These are phyloP conservation scores for Mionectes olivaceus DNA, from an alignment of 2,797 vertebrate species.

Conservation along the genomic window DNA sequence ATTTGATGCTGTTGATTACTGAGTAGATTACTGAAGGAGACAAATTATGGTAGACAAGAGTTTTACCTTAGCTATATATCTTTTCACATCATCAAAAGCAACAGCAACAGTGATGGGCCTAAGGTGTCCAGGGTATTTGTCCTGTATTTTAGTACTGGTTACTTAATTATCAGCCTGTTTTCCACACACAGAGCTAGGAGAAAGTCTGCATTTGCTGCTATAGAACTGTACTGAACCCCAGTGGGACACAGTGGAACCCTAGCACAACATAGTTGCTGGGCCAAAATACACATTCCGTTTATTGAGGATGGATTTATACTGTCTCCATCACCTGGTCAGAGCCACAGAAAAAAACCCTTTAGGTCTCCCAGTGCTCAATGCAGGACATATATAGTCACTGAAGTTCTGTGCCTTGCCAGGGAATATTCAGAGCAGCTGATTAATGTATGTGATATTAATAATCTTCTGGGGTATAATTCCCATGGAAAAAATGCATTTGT, in stretches of 20 bases:
- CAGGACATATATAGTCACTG: not conserved
- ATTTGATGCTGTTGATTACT: not conserved
- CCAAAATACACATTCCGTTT: not conserved
- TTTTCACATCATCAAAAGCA: not conserved
- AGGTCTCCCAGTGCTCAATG: not conserved
- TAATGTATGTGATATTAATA: not conserved
- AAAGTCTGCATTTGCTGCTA: not conserved
- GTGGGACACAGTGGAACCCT: not conserved
- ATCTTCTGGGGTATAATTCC: not conserved
- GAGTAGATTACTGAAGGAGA: not conserved
- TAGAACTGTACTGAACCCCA: not conserved
- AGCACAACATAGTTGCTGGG: not conserved
- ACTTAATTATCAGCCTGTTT: not conserved
- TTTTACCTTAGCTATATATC: not conserved
- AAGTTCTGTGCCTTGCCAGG: not conserved
- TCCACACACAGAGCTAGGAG: not conserved
- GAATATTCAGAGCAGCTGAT: not conserved
- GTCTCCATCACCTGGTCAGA: not conserved
- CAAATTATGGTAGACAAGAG: not conserved
- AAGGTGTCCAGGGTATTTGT: not conserved
- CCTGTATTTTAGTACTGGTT: not conserved
- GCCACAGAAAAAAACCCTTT: not conserved
- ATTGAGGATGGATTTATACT: not conserved
- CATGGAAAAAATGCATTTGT: not conserved
- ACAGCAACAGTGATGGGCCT: not conserved